Base-by-base conservation (phyloP, 2,113 vertebrate species). In the Capra hircus region DNA sequence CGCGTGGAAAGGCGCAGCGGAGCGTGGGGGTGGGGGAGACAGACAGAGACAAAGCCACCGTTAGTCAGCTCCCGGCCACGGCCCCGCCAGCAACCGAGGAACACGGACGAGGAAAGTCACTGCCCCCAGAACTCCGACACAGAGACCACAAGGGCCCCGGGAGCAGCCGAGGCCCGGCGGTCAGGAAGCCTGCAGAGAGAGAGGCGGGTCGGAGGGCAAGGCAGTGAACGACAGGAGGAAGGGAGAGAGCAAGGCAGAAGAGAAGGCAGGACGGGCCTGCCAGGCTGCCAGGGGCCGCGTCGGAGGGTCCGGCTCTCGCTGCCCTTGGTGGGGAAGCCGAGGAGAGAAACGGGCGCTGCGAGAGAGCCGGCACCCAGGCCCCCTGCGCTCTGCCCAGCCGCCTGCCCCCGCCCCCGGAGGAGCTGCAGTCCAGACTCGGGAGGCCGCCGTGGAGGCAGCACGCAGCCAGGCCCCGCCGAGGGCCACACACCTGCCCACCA, bases 21-120 rank as follows among this genome's bases (percentile, higher is more conserved):
- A 48, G 78, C 8, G 0, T 50, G 98, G 90, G 97, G 87, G 48
- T 23, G 40, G 97, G 80, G 97, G 98, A 97, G 97, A 98, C 98
- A 99, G 95, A 99, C 98, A 99, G 95, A 99, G 98, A 99, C 98
- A 98, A 98, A 98, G 98, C 98, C 97, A 97, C 83, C 19, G 98
- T 99, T 99, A 99, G 99, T 98, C 98, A 98, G 97, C 59, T 50
- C 27, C 84, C 15, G 53, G 92, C 74, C 77, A 13, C 0, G 0
- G 84, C 43, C 74, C 86, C 77, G 50, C 28, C 62, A 92, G 55
- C 62, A 14, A 57, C 43, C 2, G 8, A 30, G 30, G 13, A 25
- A 45, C n/a, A 84, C 0, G 25, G 59, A 23, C 15, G 11, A 50
- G 33, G 74, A 43, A 30, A 57, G 40, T 9, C 27, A 9, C 7